Evolutionary conservation across 2,797 vertebrate genomes (phyloP).

Genomic region (Ptychobarbus kaznakovi): DNA sequence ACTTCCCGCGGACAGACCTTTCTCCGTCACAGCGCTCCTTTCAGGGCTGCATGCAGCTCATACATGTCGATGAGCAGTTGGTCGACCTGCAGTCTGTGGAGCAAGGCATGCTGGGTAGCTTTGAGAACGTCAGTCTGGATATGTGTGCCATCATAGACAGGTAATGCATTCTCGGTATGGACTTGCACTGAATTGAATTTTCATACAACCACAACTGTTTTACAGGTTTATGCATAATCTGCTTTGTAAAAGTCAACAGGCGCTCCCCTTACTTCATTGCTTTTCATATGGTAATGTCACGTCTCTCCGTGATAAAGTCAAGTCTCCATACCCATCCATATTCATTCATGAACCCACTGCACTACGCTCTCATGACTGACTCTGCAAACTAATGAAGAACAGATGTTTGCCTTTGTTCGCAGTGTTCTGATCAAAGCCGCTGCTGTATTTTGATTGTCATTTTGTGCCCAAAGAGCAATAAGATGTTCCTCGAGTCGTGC

Average conservation of each 20-base stretch:
- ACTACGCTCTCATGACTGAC: not conserved
- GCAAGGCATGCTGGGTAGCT: conserved; percentile 87
- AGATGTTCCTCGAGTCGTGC: not conserved
- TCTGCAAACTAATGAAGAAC: conserved; percentile 10
- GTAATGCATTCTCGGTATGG: conserved; percentile 68
- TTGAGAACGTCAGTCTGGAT: conserved; percentile 94
- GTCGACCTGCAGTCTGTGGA: conserved; percentile 89
- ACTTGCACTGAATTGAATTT: not conserved
- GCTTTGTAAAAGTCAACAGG: conserved; percentile 13
- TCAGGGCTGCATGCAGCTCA: conserved; percentile 97
- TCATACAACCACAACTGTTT: not conserved
- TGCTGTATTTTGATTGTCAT: not conserved
- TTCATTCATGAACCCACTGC: not conserved
- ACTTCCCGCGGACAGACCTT: conserved; percentile 74
- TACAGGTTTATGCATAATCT: conserved; percentile 11
- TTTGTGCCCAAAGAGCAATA: not conserved
- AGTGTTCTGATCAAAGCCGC: conserved; percentile 3
- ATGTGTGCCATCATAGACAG: conserved; percentile 98
- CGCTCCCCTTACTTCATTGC: not conserved
- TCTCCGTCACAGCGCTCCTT: conserved; percentile 85
- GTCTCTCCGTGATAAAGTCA: not conserved
- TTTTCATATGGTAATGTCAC: conserved; percentile 27
- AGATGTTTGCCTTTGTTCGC: conserved; percentile 21
- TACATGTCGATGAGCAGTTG: conserved; percentile 92
- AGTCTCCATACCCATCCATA: not conserved